These are phyloP conservation scores for Eueides isabella DNA, from an alignment of 1,140 invertebrate species.

Conservation along the genomic window DNA sequence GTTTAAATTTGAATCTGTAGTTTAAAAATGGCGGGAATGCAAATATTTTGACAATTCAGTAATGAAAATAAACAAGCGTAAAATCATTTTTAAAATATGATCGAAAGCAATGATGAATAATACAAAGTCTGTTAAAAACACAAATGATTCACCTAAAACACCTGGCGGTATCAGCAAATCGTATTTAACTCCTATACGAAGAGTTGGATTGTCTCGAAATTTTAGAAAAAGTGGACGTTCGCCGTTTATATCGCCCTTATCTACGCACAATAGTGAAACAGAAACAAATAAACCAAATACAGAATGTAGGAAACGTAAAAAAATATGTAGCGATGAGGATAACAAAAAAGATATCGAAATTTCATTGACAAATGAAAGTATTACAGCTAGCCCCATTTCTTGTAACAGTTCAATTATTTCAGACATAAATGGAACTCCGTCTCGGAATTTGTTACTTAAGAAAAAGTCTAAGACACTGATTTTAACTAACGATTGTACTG, in stretches of 20 bases:
- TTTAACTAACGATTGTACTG: slow-evolving; percentile 28
- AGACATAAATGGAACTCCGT: slow-evolving; percentile 52
- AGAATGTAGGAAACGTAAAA: slow-evolving; percentile 47
- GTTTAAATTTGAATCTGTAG: not conserved
- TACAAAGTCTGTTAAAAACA: slow-evolving; percentile 38
- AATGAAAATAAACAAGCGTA: not conserved
- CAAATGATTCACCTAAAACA: slow-evolving; percentile 66
- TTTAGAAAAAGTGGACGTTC: slow-evolving; percentile 65
- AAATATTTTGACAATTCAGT: slow-evolving; percentile 33
- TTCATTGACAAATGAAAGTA: slow-evolving; percentile 13
- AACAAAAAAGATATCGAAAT: slow-evolving; percentile 25
- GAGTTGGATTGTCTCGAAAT: slow-evolving; percentile 69
- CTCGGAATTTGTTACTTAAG: slow-evolving; percentile 37
- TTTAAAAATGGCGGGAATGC: slow-evolving; percentile 25
- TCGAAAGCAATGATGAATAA: slow-evolving; percentile 27
- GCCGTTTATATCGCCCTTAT: slow-evolving; percentile 68
- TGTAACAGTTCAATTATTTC: slow-evolving; percentile 34
- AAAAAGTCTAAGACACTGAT: slow-evolving; percentile 61
- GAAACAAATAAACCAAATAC: slow-evolving; percentile 36
- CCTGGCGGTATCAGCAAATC: slow-evolving; percentile 74
- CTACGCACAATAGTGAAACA: slow-evolving; percentile 33
- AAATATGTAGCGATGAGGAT: slow-evolving; percentile 17
- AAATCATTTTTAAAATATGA: slow-evolving; percentile 11
- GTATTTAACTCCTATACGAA: slow-evolving; percentile 66
- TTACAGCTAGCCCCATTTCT: slow-evolving; percentile 8